phyloP scores from a whole-genome alignment of 2,888 invertebrate genomes.

The Sphaerophoria rueppellii region DNA sequence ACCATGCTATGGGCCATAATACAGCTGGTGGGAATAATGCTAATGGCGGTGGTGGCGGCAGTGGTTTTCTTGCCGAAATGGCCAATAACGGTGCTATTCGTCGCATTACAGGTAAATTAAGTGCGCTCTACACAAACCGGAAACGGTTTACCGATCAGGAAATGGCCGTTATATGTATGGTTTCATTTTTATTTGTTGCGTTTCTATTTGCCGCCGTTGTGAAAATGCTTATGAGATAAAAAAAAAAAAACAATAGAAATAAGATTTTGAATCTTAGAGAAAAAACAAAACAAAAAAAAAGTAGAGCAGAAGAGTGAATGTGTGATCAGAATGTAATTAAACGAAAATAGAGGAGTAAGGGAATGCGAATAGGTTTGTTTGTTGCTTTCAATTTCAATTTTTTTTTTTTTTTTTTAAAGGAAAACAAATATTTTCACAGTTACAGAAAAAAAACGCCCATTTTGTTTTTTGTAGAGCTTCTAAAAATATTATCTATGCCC shows the following conservation, averaged over 20 bases:
- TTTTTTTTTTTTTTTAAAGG: neutral
- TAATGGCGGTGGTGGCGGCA: conserved; percentile 42
- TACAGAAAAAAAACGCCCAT: neutral
- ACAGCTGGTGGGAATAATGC: conserved; percentile 45
- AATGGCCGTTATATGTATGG: conserved; percentile 80
- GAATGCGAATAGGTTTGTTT: conserved; percentile 43
- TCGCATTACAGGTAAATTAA: conserved; percentile 81
- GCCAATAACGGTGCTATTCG: conserved; percentile 81
- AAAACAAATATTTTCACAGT: conserved; percentile 29
- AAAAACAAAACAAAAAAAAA: neutral
- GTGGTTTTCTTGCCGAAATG: conserved; percentile 72
- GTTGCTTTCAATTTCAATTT: conserved; percentile 28
- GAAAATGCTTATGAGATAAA: conserved; percentile 79
- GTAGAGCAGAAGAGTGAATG: conserved; percentile 22
- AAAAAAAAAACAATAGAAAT: conserved; percentile 22
- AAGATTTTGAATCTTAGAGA: conserved; percentile 29
- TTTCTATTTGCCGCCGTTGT: conserved; percentile 80
- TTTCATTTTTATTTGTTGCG: conserved; percentile 81
- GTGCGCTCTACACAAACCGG: conserved; percentile 79
- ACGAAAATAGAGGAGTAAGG: conserved; percentile 17
- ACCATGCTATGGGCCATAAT: conserved; percentile 75
- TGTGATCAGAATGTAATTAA: conserved; percentile 14
- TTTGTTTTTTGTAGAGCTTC: conserved; percentile 26
- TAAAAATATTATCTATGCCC: neutral
- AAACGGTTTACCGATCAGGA: conserved; percentile 81